These are phyloP conservation scores for Crioceris asparagi DNA, from an alignment of 2,888 invertebrate species.

Conservation along the genomic window DNA sequence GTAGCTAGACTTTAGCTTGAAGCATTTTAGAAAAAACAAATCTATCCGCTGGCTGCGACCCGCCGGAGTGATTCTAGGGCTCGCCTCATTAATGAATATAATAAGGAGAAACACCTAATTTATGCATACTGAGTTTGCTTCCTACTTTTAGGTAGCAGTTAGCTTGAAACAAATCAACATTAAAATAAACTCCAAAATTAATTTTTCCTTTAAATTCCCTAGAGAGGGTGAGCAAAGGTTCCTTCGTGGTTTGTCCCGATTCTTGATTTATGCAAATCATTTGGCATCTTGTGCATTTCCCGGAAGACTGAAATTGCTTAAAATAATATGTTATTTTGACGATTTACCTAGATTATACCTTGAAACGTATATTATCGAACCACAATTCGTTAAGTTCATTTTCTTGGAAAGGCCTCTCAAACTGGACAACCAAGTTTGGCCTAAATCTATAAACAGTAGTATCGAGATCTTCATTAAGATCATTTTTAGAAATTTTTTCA, in stretches of 20 bases:
- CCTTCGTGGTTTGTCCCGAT: slow-evolving; percentile 67
- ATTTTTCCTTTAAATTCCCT: slow-evolving; percentile 65
- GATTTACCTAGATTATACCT: too few relatives aligned
- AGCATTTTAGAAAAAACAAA: too few relatives aligned
- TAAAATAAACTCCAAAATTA: slow-evolving; percentile 70
- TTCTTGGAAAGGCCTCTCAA: slow-evolving; percentile 65
- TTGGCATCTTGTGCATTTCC: slow-evolving; percentile 81
- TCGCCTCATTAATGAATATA: too few relatives aligned
- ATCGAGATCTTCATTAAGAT: slow-evolving; percentile 44
- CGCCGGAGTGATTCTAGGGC: too few relatives aligned
- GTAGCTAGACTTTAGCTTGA: too few relatives aligned
- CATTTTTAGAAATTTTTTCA: slow-evolving; percentile 45
- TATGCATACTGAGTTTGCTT: too few relatives aligned
- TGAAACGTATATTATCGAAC: slow-evolving; percentile 55
- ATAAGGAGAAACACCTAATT: too few relatives aligned
- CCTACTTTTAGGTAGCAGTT: too few relatives aligned
- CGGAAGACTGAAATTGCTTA: slow-evolving; percentile 50
- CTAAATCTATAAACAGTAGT: slow-evolving; percentile 62
- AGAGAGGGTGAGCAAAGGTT: slow-evolving; percentile 67
- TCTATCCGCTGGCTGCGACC: too few relatives aligned
- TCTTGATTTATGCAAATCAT: slow-evolving; percentile 92
- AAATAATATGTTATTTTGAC: slow-evolving; percentile 2
- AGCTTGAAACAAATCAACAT: slow-evolving; percentile 12
- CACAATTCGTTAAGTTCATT: slow-evolving; percentile 53
- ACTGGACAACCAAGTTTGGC: slow-evolving; percentile 78